Conservation (phyloP, 1,140 invertebrate genomes). For the Anadara kagoshimensis region DNA sequence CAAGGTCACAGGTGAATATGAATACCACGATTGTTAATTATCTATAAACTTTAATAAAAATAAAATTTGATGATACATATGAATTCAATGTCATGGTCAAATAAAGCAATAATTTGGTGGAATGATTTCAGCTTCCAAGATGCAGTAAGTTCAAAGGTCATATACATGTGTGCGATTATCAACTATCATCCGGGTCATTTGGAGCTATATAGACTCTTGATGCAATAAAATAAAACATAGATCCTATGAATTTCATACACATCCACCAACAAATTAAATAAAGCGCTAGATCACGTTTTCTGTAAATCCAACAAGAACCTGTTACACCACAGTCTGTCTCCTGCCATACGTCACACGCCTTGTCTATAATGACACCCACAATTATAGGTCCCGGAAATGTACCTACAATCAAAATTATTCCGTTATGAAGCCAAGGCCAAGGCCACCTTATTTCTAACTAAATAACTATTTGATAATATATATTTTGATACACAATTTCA, state of each 20-base stretch:
- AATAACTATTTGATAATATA: neutral
- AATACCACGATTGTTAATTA: no score
- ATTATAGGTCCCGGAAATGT: constrained; percentile 69
- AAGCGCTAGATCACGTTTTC: constrained; percentile 59
- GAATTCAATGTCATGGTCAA: no score
- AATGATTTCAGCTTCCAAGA: no score
- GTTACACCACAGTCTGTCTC: constrained; percentile 56
- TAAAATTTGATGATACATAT: no score
- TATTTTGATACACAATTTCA: neutral
- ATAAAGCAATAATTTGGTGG: no score
- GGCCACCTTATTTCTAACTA: neutral
- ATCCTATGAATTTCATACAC: constrained; percentile 28
- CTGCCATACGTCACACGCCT: constrained; percentile 69
- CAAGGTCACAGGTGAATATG: no score
- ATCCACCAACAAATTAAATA: constrained; percentile 46
- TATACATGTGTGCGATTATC: no score
- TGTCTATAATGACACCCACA: constrained; percentile 67
- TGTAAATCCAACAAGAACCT: constrained; percentile 72
- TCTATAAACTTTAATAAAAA: no score
- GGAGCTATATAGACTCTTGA: constrained; percentile 46
- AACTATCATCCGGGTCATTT: neutral
- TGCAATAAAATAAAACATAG: constrained; percentile 42
- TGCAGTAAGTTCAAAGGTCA: no score
- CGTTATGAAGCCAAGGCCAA: neutral
- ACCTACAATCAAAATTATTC: constrained; percentile 44